phyloP scores from a whole-genome alignment of 2,888 invertebrate genomes.

The Lissocephala sabroskyi region DNA sequence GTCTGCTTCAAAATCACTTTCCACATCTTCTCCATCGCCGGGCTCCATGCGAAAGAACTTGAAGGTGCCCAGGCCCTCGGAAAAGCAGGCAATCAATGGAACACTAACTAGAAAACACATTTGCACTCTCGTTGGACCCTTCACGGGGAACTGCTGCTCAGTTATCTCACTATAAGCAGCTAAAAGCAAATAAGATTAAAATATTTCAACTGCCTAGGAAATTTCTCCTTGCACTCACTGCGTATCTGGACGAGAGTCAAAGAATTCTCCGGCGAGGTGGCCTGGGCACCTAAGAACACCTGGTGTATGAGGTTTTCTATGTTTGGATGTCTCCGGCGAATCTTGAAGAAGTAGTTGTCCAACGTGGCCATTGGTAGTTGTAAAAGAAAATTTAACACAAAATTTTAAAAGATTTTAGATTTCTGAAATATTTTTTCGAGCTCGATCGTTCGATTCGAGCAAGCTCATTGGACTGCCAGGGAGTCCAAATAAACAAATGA shows the following conservation, averaged over 20 bases:
- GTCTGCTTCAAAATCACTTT: no score
- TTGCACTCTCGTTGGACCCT: constrained; percentile 31
- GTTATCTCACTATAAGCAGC: constrained; percentile 26
- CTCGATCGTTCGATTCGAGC: no score
- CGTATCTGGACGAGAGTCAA: constrained; percentile 37
- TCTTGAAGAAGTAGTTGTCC: constrained; percentile 29
- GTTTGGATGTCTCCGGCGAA: constrained; percentile 20
- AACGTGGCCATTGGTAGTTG: constrained; percentile 15
- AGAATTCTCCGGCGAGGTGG: constrained; percentile 23
- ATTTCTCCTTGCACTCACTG: constrained; percentile 36
- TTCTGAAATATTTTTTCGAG: no score
- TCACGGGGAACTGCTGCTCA: constrained; percentile 30
- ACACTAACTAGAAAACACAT: constrained; percentile 33
- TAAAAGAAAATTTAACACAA: no score
- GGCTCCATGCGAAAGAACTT: no score
- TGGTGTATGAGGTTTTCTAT: constrained; percentile 15
- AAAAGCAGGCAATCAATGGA: constrained; percentile 32
- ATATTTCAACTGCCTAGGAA: neutral
- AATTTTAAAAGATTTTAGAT: no score
- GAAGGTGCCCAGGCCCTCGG: constrained; percentile 34
- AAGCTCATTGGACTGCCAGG: no score
- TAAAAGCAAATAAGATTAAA: constrained; percentile 8
- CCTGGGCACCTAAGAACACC: constrained; percentile 18
- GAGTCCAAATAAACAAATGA: no score
- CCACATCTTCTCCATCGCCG: no score